These are phyloP conservation scores for Corythaeola cristata DNA, from an alignment of 2,113 vertebrate genomes.

Conservation along the genomic window DNA sequence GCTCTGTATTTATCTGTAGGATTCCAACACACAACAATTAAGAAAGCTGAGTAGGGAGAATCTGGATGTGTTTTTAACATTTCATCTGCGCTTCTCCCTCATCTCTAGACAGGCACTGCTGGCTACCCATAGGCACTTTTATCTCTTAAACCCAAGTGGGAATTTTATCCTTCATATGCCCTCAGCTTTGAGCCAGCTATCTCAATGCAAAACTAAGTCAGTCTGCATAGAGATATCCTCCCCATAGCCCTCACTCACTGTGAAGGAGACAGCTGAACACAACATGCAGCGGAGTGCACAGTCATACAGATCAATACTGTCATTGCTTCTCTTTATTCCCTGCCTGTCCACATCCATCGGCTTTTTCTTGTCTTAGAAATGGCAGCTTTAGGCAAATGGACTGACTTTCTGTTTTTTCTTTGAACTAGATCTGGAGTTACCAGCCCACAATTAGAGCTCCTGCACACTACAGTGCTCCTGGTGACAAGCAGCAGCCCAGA, in stretches of 20 bases:
- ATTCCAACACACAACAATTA: not conserved
- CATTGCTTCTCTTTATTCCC: not conserved
- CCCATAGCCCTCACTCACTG: not conserved
- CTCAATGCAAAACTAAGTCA: not conserved
- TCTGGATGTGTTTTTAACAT: not conserved
- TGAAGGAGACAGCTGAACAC: not conserved
- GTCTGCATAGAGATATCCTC: not conserved
- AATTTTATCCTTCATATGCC: not conserved
- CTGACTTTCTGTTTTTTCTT: not conserved
- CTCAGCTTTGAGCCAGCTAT: not conserved
- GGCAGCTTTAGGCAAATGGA: not conserved
- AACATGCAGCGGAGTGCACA: not conserved
- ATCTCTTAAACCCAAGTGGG: not conserved
- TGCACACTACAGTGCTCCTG: not conserved
- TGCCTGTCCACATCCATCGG: not conserved
- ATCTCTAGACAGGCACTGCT: not conserved
- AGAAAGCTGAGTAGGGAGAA: not conserved
- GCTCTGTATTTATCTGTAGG: not conserved
- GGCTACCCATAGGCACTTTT: not conserved
- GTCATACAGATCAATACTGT: not conserved
- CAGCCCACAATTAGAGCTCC: not conserved
- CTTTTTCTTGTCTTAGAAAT: not conserved
- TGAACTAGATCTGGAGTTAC: not conserved
- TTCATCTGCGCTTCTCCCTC: not conserved
- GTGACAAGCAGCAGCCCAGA: not conserved